Conservation (phyloP, 2,113 vertebrate genomes). For the Crotalus helleri region DNA sequence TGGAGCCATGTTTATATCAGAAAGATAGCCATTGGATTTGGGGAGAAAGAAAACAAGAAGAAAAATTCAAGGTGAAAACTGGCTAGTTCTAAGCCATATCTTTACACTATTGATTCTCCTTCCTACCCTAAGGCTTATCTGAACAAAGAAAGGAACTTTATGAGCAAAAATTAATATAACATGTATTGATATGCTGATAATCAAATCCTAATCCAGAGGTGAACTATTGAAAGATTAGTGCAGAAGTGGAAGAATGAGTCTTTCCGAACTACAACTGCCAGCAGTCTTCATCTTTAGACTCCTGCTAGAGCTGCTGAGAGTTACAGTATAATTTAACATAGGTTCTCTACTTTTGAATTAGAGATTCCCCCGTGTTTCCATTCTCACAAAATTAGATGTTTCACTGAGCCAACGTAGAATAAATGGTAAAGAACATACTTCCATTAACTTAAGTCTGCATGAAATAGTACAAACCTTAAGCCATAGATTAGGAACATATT, state of each 20-base stretch:
- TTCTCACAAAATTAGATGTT: background rate
- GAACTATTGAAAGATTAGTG: background rate
- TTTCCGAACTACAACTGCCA: background rate
- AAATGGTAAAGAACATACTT: background rate
- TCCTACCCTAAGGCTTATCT: background rate
- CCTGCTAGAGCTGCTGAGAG: background rate
- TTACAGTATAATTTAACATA: background rate
- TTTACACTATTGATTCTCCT: background rate
- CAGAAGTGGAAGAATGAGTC: background rate
- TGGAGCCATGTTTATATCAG: background rate
- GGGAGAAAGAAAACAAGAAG: background rate
- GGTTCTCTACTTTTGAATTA: background rate
- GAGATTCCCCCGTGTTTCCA: background rate
- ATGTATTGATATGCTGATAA: background rate
- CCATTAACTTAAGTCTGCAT: background rate
- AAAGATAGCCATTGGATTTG: background rate
- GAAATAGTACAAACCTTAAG: background rate
- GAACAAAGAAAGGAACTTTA: background rate
- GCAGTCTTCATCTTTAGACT: background rate
- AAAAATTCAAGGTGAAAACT: background rate
- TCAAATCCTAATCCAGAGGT: background rate
- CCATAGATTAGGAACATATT: background rate
- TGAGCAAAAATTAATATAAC: background rate
- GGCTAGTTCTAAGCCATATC: background rate
- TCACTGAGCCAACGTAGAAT: background rate